Base-by-base conservation (phyloP, 1,140 invertebrate species). In the Drosophila sp. region DNA sequence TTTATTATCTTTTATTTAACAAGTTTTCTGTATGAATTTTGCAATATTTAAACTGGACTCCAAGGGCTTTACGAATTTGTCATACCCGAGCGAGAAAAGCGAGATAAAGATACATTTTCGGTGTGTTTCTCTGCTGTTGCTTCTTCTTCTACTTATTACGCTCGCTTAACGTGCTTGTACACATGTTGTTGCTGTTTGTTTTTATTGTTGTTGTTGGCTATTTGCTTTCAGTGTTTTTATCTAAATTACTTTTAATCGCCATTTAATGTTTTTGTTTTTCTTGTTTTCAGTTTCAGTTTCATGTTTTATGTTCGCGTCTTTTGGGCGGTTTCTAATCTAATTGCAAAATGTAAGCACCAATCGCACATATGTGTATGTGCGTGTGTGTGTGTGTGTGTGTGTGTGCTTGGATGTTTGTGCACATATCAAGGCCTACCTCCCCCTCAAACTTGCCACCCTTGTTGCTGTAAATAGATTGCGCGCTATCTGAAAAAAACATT, bases 181-280 rank as follows among this genome's bases (percentile, higher is more conserved):
- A 9, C 16, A 7, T 14, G 25, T 18, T 46, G 16, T 13, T 53
- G 38, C 25, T 38, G 29, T n/a, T n/a, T 45, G 18, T 40, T 25
- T 18, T 18, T 48, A n/a, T 45, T 38, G 58, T 48, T 61, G 51
- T 59, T 64, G 56, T 56, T 46, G 54, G 27, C 56, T 80, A 50
- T 65, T 53, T 63, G 57, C 66, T 77, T 77, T 50, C 51, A 73
- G 53, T 53, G 50, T 89, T 89, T 87, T 87, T 87, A 87, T 87
- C 82, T 87, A 87, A 87, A 87, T 87, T 87, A 87, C 82, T 89
- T 87, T 87, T 89, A 87, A 87, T 87, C 82, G 79, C 79, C 82
- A 87, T 89, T 87, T 87, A 89, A 87, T 87, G 83, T 87, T 87
- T 89, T 87, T 87, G 82, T 87, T 89, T 86, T 86, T 76, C 74